A percentile compares a stretch with the other conserved stretches of the same genome.
Evolutionary conservation across 2,888 invertebrate species (phyloP).

Genomic region (Eristalis arbustorum): DNA sequence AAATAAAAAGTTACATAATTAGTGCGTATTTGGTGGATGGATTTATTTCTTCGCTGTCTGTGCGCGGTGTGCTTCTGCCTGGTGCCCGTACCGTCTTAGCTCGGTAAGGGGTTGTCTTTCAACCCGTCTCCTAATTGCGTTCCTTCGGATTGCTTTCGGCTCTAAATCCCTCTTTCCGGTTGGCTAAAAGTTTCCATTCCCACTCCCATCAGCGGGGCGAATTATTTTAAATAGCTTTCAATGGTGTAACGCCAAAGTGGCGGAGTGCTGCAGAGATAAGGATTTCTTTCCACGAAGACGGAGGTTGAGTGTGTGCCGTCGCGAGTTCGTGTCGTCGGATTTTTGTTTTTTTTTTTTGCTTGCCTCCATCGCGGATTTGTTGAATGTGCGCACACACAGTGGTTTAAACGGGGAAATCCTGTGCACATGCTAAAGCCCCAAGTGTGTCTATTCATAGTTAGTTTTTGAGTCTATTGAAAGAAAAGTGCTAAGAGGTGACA

Average conservation of each 20-base stretch:
- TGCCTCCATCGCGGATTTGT: constrained; percentile 38
- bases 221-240: constrained; percentile 67
- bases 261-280: constrained; percentile 60
- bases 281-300: constrained; percentile 46
- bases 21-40: constrained; percentile 41
- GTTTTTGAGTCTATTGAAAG: constrained; percentile 25
- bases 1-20: constrained; percentile 53
- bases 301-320: constrained; percentile 32
- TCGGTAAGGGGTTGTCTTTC: constrained; percentile 24
- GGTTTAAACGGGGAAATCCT: constrained; percentile 8
- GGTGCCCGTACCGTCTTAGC: constrained; percentile 20
- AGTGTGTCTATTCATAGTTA: constrained; percentile 22
- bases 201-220: constrained; percentile 26
- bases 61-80: not conserved
- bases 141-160: constrained; percentile 39
- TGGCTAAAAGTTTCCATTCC: constrained; percentile 36
- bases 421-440: constrained; percentile 28
- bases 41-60: constrained; percentile 19
- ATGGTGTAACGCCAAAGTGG: constrained; percentile 58
- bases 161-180: constrained; percentile 50
- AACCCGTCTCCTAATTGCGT: constrained; percentile 52
- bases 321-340: constrained; percentile 10
- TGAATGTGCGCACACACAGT: constrained; percentile 46
- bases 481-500: constrained; percentile 12
- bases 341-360: not conserved